Base-by-base conservation (phyloP, 2,113 vertebrate species). In the Cyanistes caeruleus region DNA sequence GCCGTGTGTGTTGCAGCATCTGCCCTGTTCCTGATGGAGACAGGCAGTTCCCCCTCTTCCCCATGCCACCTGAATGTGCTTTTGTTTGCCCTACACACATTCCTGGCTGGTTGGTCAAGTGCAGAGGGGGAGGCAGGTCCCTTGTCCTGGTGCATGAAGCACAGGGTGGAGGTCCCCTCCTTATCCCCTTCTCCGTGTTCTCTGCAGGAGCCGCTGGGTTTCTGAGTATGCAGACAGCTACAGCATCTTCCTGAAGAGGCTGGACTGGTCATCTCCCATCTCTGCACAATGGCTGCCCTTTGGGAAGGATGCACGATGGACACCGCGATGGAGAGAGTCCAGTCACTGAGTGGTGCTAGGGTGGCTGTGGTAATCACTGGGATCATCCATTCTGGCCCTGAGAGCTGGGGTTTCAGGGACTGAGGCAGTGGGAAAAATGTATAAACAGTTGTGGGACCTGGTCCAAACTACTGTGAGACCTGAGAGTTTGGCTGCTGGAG, bases 171-270 rank as follows among this genome's bases (percentile, higher is more conserved):
- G 24, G 2, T 22, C 13, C 11, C 15, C 67, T 84, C 43, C 64
- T 88, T 10, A 59, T 5, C 15, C 44, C 31, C 9, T 43, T 59
- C 35, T 51, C 44, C 31, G 0, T 7, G 39, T 37, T 25, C 43
- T n/a, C 33, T 15, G 20, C 69, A 97, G 97, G 25, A 53, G 69
- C 44, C 37, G 2, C 41, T 97, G 97, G 96, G 28, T 88, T 10
- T 90, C 97, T 1, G 94, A 97, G 60, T 96, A 97, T 13, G 67
- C 35, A 41, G 96, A 97, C 67, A 93, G 33, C 87, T 97, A 96
- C 73, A 93, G 72, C 30, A 17, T 96, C 65, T 94, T 41, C 93
- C 59, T 91, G 31, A 22, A 8, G 82, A 88, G 12, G 24, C 62
- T 76, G 62, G 90, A 88, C 19, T 8, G 59, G 37, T 35, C 69